phyloP scores from a whole-genome alignment of 2,797 vertebrate genomes.

The Iguana delicatissima region DNA sequence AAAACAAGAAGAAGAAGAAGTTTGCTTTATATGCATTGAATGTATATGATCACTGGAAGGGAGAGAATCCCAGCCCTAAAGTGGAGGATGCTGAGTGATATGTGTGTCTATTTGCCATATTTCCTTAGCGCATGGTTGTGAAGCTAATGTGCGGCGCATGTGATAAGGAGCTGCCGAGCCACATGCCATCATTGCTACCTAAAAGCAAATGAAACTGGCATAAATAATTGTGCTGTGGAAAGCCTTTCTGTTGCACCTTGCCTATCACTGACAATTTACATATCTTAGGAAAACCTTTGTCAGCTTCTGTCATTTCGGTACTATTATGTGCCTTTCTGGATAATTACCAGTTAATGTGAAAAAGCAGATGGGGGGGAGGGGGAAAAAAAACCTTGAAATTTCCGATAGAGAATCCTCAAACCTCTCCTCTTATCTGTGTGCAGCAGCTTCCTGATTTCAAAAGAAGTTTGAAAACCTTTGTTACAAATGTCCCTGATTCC shows the following conservation, averaged over 20 bases:
- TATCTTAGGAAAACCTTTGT: slow-evolving; percentile 85
- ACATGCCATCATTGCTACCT: slow-evolving; percentile 75
- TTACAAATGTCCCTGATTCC: slow-evolving; percentile 85
- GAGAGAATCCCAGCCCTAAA: slow-evolving; percentile 59
- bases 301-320: slow-evolving; percentile 83
- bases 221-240: slow-evolving; percentile 83
- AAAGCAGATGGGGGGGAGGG: slow-evolving; percentile 78
- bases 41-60: background rate
- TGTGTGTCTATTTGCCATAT: slow-evolving; percentile 39
- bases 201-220: slow-evolving; percentile 82
- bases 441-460: slow-evolving; percentile 86
- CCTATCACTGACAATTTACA: slow-evolving; percentile 85
- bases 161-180: slow-evolving; percentile 75
- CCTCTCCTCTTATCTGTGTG: slow-evolving; percentile 84
- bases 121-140: slow-evolving; percentile 58
- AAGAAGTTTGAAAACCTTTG: slow-evolving; percentile 87
- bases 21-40: rapidly evolving
- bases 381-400: slow-evolving; percentile 82
- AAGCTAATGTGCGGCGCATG: slow-evolving; percentile 72
- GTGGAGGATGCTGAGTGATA: background rate
- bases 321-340: slow-evolving; percentile 85
- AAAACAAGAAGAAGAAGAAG: background rate
- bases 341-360: slow-evolving; percentile 88
- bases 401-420: slow-evolving; percentile 86
- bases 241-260: slow-evolving; percentile 80